Evolutionary conservation across 2,113 vertebrate genomes (phyloP).

Genomic region (Psophia crepitans): DNA sequence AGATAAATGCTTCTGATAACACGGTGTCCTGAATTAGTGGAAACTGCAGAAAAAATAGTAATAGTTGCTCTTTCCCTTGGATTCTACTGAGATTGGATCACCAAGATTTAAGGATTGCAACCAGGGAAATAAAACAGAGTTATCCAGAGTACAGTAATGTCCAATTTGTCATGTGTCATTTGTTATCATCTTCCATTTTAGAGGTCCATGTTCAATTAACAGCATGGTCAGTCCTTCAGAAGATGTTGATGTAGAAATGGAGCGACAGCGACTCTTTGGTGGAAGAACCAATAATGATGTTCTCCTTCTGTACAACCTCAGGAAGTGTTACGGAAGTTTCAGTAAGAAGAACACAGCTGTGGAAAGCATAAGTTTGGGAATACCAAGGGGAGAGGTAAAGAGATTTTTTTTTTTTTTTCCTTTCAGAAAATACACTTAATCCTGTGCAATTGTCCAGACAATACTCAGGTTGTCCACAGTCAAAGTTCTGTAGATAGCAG

Average conservation of each 20-base stretch:
- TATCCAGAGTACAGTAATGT: not conserved
- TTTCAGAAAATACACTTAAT: not conserved
- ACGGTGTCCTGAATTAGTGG: not conserved
- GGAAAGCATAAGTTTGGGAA: constrained; percentile 68
- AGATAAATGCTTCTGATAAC: not conserved
- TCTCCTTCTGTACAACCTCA: constrained; percentile 68
- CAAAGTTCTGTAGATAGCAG: not conserved
- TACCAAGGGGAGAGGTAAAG: constrained; percentile 73
- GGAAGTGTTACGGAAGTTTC: constrained; percentile 57
- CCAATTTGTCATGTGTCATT: not conserved
- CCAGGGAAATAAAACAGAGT: not conserved
- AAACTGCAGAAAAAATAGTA: not conserved
- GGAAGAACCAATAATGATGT: constrained; percentile 63
- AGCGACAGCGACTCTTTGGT: constrained; percentile 57
- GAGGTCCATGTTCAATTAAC: not conserved
- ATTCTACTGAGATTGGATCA: not conserved
- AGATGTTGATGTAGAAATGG: constrained; percentile 71
- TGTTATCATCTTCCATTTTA: not conserved
- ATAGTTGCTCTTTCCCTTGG: not conserved
- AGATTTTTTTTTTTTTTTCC: not conserved
- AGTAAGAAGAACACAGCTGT: constrained; percentile 61
- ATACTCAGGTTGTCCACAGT: not conserved
- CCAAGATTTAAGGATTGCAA: not conserved
- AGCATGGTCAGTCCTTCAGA: not conserved
- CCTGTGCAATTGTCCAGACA: not conserved